Conservation (phyloP, 2,888 invertebrate genomes). For the Rugalucina vietnamica region DNA sequence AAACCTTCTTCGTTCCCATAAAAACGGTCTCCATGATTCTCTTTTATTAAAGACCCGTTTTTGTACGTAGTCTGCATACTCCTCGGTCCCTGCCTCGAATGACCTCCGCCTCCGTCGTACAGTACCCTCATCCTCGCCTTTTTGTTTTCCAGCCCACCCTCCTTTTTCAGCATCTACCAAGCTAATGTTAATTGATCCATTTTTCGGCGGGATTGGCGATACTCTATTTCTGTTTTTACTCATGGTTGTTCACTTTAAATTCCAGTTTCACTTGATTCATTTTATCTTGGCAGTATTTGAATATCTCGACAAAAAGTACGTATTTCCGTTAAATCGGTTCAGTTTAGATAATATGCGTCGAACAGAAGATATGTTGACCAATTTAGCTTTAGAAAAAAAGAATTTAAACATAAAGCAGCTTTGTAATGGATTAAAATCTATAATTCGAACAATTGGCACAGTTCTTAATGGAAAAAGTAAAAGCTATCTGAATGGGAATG, state of each 20-base stretch:
- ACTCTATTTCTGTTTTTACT: neutral
- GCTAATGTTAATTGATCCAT: neutral
- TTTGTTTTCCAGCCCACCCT: neutral
- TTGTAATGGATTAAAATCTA: no score
- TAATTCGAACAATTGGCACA: no score
- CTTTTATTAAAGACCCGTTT: constrained; percentile 58
- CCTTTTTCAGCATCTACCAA: neutral
- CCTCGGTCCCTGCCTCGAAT: constrained; percentile 43
- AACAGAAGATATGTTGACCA: no score
- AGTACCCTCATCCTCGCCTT: neutral
- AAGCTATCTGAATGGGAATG: no score
- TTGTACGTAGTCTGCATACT: constrained; percentile 53
- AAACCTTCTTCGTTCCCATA: constrained; percentile 53
- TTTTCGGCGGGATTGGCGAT: neutral
- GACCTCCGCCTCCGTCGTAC: constrained; percentile 33
- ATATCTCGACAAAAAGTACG: neutral
- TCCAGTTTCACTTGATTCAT: no score
- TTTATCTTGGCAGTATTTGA: neutral
- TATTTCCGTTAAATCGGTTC: no score
- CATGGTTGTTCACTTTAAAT: no score
- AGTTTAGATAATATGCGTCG: no score
- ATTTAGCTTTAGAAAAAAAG: no score
- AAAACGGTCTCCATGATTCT: constrained; percentile 57
- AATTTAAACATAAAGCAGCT: no score
- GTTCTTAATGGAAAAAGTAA: no score